These are phyloP conservation scores for Lepidocolaptes lacrymiger DNA, from an alignment of 2,797 vertebrate species.

Conservation along the genomic window DNA sequence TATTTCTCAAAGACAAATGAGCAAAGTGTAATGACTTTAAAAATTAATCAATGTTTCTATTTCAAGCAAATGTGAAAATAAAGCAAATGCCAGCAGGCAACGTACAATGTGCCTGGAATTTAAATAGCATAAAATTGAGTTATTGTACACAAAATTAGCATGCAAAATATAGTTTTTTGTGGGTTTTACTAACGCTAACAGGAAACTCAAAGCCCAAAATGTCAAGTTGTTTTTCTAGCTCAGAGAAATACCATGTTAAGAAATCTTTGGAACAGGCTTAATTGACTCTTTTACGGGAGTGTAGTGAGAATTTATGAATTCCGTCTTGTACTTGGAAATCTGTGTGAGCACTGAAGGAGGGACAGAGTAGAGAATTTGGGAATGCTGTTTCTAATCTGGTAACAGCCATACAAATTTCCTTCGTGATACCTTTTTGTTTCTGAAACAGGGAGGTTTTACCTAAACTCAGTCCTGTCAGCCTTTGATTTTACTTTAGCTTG, in stretches of 20 bases:
- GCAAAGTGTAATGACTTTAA: not conserved
- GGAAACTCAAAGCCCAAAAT: not conserved
- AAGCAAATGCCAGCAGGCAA: not conserved
- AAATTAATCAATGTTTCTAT: conserved; percentile 11
- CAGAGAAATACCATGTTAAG: not conserved
- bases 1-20: conserved; percentile 1
- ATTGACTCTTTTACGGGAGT: not conserved
- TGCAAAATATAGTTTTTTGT: not conserved
- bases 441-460: not conserved
- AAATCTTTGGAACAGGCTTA: not conserved
- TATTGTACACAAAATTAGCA: not conserved
- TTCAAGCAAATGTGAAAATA: conserved; percentile 15
- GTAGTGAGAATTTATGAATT: not conserved
- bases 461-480: not conserved
- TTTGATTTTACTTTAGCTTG: not conserved
- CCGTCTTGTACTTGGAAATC: not conserved
- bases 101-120: not conserved
- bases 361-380: not conserved
- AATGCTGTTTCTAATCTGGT: not conserved
- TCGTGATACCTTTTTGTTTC: not conserved
- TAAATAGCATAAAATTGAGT: not conserved
- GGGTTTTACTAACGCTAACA: not conserved
- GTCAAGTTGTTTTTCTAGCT: not conserved
- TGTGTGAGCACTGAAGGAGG: not conserved
- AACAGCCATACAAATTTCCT: not conserved